A percentile compares a stretch with the other conserved stretches of the same genome.
These are phyloP conservation scores for Brachyistius frenatus DNA, from an alignment of 2,113 vertebrate species.

Conservation along the genomic window DNA sequence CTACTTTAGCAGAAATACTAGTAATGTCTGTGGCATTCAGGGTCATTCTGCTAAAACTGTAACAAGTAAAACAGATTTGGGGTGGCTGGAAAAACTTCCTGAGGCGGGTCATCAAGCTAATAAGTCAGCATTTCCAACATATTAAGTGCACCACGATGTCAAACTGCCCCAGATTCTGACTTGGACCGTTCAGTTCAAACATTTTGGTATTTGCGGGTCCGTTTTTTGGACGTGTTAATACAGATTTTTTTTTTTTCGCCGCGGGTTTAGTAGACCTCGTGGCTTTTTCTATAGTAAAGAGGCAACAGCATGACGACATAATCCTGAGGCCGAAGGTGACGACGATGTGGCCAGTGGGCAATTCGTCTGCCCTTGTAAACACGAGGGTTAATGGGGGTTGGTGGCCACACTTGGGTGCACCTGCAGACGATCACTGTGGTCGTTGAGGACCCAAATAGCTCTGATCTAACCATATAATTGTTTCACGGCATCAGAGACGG, in stretches of 20 bases:
- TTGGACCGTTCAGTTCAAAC: neutral
- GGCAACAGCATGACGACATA: neutral
- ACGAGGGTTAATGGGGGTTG: conserved; percentile 4
- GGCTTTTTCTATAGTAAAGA: neutral
- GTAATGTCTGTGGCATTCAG: conserved; percentile 39
- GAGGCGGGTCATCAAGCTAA: conserved; percentile 43
- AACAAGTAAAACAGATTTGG: conserved; percentile 59
- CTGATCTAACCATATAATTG: conserved; percentile 19
- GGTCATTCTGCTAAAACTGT: conserved; percentile 50
- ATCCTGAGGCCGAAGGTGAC: conserved; percentile 8
- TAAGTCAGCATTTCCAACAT: conserved; percentile 46
- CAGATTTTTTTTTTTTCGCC: neutral
- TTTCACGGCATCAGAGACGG: conserved; percentile 20
- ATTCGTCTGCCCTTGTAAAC: conserved; percentile 28
- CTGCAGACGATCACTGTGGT: neutral
- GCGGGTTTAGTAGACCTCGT: too few species aligned
- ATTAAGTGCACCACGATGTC: neutral
- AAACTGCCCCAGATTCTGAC: conserved; percentile 2
- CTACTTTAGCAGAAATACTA: conserved; percentile 46
- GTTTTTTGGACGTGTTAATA: neutral
- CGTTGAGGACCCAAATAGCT: conserved; percentile 7
- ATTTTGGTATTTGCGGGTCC: neutral
- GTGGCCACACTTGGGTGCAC: neutral
- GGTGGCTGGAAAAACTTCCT: conserved; percentile 49
- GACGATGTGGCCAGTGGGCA: conserved; percentile 4